A percentile compares a stretch with the other conserved stretches of the same genome.
phyloP scores from a whole-genome alignment of 2,888 invertebrate genomes.

The Orgyia antiqua region DNA sequence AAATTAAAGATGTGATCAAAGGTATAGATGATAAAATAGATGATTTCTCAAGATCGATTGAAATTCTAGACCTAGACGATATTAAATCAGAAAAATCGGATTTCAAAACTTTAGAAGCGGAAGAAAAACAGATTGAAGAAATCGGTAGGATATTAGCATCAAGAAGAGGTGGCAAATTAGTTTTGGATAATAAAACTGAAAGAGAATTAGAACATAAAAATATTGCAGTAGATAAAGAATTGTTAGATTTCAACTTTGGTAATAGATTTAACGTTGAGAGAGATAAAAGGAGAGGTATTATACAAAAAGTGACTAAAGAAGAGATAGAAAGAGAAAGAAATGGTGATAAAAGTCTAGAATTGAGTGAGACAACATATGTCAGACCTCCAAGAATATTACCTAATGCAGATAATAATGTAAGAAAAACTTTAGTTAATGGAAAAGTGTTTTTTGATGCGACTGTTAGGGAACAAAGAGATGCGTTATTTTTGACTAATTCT shows the following conservation, averaged over 20 bases:
- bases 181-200: conserved; percentile 61
- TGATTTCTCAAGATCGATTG: conserved; percentile 60
- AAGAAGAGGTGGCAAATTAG: conserved; percentile 53
- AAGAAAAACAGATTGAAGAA: conserved; percentile 71
- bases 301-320: conserved; percentile 64
- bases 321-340: conserved; percentile 56
- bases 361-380: conserved; percentile 65
- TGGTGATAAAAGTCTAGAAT: conserved; percentile 60
- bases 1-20: conserved; percentile 44
- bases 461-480: conserved; percentile 56
- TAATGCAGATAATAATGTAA: conserved; percentile 63
- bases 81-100: conserved; percentile 55
- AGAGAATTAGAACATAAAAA: conserved; percentile 58
- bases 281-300: conserved; percentile 51
- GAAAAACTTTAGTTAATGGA: conserved; percentile 67
- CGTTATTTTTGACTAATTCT: conserved; percentile 35
- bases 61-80: conserved; percentile 67
- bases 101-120: conserved; percentile 63
- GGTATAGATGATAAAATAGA: conserved; percentile 67
- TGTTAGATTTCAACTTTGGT: conserved; percentile 56
- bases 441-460: conserved; percentile 71
- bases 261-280: conserved; percentile 53
- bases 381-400: conserved; percentile 61
- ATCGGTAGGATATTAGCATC: conserved; percentile 66
- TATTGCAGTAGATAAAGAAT: conserved; percentile 57